A percentile compares a stretch with the other conserved stretches of the same genome.
Conservation (phyloP, 2,797 vertebrate species). For the Tragelaphus eurycerus region DNA sequence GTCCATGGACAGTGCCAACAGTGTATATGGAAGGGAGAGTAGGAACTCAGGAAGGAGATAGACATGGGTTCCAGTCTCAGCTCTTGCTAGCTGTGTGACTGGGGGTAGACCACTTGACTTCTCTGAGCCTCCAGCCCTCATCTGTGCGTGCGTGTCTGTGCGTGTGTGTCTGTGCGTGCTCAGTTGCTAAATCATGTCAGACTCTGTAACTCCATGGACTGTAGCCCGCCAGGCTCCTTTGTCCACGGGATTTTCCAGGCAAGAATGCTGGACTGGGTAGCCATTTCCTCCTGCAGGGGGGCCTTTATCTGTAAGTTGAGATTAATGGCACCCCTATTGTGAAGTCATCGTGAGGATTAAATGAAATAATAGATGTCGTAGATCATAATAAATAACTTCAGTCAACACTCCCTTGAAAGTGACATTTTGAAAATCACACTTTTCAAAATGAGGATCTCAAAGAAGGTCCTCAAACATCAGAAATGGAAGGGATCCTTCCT, state of each 20-base stretch:
- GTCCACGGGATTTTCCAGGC: not conserved
- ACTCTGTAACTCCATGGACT: not conserved
- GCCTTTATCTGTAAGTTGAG: not conserved
- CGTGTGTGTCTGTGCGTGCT: not conserved
- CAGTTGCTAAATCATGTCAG: not conserved
- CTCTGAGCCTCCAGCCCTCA: not conserved
- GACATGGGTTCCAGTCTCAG: not conserved
- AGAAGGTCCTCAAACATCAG: not conserved
- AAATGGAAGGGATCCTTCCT: not conserved
- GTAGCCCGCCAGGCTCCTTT: not conserved
- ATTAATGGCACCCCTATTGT: not conserved
- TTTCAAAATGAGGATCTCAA: not conserved
- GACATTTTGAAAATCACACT: not conserved
- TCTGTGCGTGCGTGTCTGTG: not conserved
- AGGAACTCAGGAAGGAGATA: not conserved
- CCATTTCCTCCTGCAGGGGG: not conserved
- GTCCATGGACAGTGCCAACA: not conserved
- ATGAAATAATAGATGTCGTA: not conserved
- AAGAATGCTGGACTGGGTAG: not conserved
- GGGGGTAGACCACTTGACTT: not conserved
- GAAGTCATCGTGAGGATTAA: not conserved
- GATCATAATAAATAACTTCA: not conserved
- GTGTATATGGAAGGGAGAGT: not conserved
- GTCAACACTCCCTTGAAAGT: not conserved
- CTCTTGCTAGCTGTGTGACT: not conserved